Conservation (phyloP, 2,797 vertebrate species). For the Percopsis omiscomaycus region DNA sequence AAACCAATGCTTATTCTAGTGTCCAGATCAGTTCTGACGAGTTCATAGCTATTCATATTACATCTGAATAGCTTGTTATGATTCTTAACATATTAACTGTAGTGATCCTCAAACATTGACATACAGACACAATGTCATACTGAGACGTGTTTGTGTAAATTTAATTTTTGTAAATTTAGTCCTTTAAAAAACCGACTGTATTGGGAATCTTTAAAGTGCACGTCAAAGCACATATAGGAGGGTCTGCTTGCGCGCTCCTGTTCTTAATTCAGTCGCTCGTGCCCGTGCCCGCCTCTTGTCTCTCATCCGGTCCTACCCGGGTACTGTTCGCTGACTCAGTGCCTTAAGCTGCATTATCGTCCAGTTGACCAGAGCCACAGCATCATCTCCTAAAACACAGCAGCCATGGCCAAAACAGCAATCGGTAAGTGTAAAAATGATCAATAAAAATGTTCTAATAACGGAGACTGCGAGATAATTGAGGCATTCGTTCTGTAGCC, state of each 20-base stretch:
- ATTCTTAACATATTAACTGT: too few relatives aligned
- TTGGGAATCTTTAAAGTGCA: conserved; percentile 22
- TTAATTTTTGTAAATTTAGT: too few relatives aligned
- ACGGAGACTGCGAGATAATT: too few relatives aligned
- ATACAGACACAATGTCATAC: too few relatives aligned
- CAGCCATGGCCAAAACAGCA: conserved; percentile 80
- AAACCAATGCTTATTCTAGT: too few relatives aligned
- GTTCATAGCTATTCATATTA: too few relatives aligned
- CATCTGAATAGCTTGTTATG: too few relatives aligned
- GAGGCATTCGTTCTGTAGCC: conserved; percentile 23
- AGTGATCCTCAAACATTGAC: too few relatives aligned
- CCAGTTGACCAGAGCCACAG: conserved; percentile 66
- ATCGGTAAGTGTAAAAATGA: conserved; percentile 64
- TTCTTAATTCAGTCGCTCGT: conserved; percentile 37
- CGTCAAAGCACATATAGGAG: conserved; percentile 50
- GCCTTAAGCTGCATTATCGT: conserved; percentile 78
- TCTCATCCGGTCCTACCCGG: conserved; percentile 51
- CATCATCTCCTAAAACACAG: conserved; percentile 63
- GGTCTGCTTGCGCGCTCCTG: conserved; percentile 68
- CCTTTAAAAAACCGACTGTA: too few relatives aligned
- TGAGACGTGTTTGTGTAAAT: too few relatives aligned
- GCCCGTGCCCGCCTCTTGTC: conserved; percentile 54
- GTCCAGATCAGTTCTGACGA: too few relatives aligned
- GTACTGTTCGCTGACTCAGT: conserved; percentile 81
- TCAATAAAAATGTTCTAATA: too few relatives aligned